Base-by-base conservation (phyloP, 1,140 invertebrate genomes). In the Atta cephalotes region DNA sequence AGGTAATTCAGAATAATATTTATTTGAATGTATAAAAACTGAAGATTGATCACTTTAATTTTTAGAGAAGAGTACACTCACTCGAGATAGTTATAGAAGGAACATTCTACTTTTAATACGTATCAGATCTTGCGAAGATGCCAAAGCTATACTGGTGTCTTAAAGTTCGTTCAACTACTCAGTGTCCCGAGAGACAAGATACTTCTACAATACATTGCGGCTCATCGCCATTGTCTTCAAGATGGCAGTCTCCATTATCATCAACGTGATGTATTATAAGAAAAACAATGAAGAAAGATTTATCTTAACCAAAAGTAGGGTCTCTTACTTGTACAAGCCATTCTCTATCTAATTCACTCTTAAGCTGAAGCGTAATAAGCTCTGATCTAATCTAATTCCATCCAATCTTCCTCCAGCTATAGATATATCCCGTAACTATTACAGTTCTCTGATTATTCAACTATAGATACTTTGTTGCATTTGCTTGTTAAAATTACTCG, bases 321-420 rank as follows among this genome's bases (percentile, higher is more conserved):
- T 18, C 6, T 58, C 56, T 87, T 82, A 51, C 74, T 4, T 16
- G 0, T 6, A 21, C 58, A 21, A 31, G 51, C 53, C 63, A 60
- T 84, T 88, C 82, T 76, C 62, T 62, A 74, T n/a, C 82, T 88
- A 88, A 88, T 90, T 91, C 89, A 80, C 87, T 87, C 77, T 90
- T 88, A 87, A 90, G 89, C 87, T 63, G 7, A 86, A 68, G 62
- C 58, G 77, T 90, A 91, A 91, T 86, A 89, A 91, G 89, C 86
- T 90, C 89, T 88, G 89, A 91, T 91, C 89, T 91, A 91, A 91
- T 91, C 89, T 91, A 91, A 88, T 90, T 86, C 76, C 77, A 77
- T 88, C 81, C 89, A 90, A 91, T 90, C 89, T 88, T 70, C 77
- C 74, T 58, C 53, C 18, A 35, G 62, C 72, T 82, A 84, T 81